Evolutionary conservation across 2,888 invertebrate genomes (phyloP).

Genomic region (Agriotes lineatus): DNA sequence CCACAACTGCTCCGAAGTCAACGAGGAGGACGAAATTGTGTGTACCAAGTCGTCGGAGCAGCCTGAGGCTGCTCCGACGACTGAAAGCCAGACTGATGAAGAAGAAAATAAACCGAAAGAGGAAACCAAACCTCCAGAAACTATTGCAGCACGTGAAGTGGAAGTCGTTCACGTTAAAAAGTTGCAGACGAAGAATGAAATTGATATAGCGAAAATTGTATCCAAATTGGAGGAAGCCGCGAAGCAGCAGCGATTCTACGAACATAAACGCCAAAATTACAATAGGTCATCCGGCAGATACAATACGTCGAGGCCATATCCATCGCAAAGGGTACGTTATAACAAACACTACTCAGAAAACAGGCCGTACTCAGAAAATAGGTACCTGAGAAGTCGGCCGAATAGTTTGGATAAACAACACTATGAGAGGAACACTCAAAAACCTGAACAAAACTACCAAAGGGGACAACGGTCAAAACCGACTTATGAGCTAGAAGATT

Average conservation of each 20-base stretch:
- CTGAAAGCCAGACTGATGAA: slow-evolving; percentile 10
- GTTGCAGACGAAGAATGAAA: slow-evolving; percentile 48
- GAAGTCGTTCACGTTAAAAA: not conserved
- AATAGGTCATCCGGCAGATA: slow-evolving; percentile 34
- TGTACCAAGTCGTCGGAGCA: slow-evolving; percentile 3
- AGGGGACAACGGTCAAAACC: slow-evolving; percentile 24
- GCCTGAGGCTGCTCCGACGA: too few species aligned
- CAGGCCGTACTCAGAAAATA: too few species aligned
- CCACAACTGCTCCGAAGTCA: not conserved
- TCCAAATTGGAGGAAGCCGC: slow-evolving; percentile 65
- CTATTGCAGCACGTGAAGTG: not conserved
- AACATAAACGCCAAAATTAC: slow-evolving; percentile 41
- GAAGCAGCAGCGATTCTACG: slow-evolving; percentile 55
- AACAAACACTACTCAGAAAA: slow-evolving; percentile 5
- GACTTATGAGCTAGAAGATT: not conserved
- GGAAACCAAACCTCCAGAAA: too few species aligned
- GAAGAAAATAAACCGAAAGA: slow-evolving; percentile 14
- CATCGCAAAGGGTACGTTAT: slow-evolving; percentile 4
- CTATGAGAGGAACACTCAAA: slow-evolving; percentile 15
- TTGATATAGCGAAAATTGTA: slow-evolving; percentile 64
- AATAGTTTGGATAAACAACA: not conserved
- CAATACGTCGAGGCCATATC: slow-evolving; percentile 8
- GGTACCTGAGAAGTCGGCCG: not conserved
- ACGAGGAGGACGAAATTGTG: not conserved
- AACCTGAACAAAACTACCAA: slow-evolving; percentile 2